These are phyloP conservation scores for Drosophila kepulauana DNA, from an alignment of 1,140 invertebrate genomes.

Conservation along the genomic window DNA sequence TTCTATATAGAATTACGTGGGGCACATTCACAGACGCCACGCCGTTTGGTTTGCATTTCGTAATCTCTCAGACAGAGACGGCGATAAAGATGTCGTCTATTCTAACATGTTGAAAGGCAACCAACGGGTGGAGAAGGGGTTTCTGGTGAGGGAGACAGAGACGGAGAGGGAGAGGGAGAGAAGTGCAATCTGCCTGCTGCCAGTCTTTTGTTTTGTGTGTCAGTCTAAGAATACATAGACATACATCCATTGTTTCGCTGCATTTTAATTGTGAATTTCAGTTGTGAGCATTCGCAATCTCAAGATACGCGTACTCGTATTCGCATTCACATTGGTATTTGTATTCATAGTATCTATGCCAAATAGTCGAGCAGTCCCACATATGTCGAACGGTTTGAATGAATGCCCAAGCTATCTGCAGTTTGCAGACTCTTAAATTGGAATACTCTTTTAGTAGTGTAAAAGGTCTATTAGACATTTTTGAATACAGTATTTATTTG, in stretches of 20 bases:
- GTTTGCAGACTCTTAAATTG: background rate
- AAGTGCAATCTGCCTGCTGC: conserved; percentile 34
- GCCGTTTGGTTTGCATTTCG: conserved; percentile 50
- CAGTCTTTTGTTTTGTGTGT: conserved; percentile 67
- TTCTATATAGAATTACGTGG: conserved; percentile 74
- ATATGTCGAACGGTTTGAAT: conserved; percentile 48
- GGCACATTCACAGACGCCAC: conserved; percentile 42
- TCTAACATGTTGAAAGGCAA: conserved; percentile 17
- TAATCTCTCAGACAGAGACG: conserved; percentile 54
- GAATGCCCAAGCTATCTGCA: conserved; percentile 12
- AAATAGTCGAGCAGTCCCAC: conserved; percentile 34
- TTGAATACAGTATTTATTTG: no score
- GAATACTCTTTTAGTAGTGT: background rate
- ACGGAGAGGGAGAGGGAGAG: background rate
- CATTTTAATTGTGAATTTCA: conserved; percentile 73
- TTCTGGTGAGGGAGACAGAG: background rate
- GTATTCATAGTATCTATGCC: conserved; percentile 39
- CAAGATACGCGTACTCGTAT: conserved; percentile 39
- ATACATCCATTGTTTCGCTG: conserved; percentile 58
- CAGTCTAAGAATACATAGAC: conserved; percentile 66
- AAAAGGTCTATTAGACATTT: no score
- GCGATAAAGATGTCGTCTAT: conserved; percentile 34
- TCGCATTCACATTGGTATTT: conserved; percentile 33
- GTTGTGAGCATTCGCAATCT: conserved; percentile 56
- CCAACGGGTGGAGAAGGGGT: background rate